Conservation (phyloP, 2,113 vertebrate genomes). For the Picathartes gymnocephalus region DNA sequence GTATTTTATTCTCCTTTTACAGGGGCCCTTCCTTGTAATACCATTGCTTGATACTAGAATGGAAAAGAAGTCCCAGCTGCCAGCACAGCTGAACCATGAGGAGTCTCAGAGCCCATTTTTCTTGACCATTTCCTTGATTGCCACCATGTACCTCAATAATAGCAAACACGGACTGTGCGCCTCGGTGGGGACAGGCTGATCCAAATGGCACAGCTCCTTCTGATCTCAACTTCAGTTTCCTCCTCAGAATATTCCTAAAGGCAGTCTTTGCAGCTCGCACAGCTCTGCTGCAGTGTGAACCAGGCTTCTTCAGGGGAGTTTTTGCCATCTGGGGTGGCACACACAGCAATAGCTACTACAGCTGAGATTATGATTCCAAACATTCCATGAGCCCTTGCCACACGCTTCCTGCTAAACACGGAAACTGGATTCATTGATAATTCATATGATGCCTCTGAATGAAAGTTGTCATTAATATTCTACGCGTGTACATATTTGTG, state of each 20-base stretch:
- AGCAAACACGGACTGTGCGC: rapidly evolving
- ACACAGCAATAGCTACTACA: background rate
- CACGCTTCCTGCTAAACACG: background rate
- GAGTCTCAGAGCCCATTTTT: background rate
- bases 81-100: rapidly evolving
- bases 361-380: background rate
- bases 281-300: background rate
- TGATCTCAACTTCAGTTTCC: background rate
- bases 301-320: background rate
- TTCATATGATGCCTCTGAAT: background rate
- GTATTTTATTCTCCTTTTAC: background rate
- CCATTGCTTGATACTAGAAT: background rate
- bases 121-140: background rate
- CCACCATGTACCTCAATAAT: background rate
- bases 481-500: background rate
- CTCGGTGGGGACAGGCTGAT: background rate
- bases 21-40: background rate
- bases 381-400: background rate
- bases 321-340: background rate
- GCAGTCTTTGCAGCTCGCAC: background rate
- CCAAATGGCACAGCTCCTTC: background rate
- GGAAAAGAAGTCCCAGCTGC: background rate
- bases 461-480: slow-evolving; percentile 19
- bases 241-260: background rate
- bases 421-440: background rate